Base-by-base conservation (phyloP, 2,113 vertebrate genomes). In the Hepsetus odoe region DNA sequence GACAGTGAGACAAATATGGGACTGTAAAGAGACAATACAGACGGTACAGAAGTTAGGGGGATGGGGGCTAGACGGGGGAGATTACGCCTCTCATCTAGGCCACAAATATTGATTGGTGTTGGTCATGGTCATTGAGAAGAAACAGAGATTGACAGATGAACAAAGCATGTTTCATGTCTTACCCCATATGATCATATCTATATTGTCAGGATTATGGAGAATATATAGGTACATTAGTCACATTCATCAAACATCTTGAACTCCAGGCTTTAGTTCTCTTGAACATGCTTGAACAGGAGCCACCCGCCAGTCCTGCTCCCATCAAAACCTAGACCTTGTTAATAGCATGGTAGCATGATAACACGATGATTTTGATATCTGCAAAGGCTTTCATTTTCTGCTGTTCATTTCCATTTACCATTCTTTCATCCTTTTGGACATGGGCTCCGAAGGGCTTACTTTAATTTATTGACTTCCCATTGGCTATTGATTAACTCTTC, bases 51-150 rank as follows among this genome's bases (percentile, higher is more conserved):
- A 71, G 68, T 80, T 85, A 59, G 71, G 73, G 80, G 72, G 78
- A 46, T 72, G 42, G 61, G 76, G 73, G 76, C 73, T 22, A 42
- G 53, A 58, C 51, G 61, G 82, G 76, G 84, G 70, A 85, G 88
- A 91, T 90, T 90, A 88, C 85, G 82, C 75, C 67, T 86, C 82
- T 87, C 90, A 92, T 90, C 85, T 93, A 92, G 92, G 91, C 85
- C 91, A 93, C 86, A 70, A 80, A 87, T 94, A 94, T 93, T 91
- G 93, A 94, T 94, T 92, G 85, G 84, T 90, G 90, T 83, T 83
- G 66, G 85, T 73, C 14, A 78, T 84, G 79, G 85, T 89, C 84
- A 85, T 80, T 82, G 76, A 89, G 87, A 88, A 78, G 86, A 79
- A 90, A 91, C 85, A 38, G 79, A 81, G 86, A 90, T 91, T 93